phyloP scores from a whole-genome alignment of 2,113 vertebrate genomes.

The Charadrius vociferus region DNA sequence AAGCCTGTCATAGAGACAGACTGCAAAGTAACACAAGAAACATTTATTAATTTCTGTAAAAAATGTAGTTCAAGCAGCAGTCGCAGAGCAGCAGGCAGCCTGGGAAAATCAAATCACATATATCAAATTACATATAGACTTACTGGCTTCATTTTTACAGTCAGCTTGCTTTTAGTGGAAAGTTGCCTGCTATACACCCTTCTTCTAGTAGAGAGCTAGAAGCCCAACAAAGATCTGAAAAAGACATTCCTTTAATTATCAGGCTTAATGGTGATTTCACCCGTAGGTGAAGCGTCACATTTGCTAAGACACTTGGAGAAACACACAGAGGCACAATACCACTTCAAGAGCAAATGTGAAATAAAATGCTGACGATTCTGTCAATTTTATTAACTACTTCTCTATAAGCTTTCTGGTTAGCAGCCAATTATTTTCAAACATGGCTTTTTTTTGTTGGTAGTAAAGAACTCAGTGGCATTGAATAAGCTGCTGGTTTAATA shows the following conservation, averaged over 20 bases:
- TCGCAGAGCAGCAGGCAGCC: background rate
- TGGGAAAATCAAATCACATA: background rate
- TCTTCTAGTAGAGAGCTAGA: background rate
- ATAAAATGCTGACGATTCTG: background rate
- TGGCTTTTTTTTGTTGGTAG: background rate
- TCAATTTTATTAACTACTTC: background rate
- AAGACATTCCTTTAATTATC: background rate
- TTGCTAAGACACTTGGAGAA: background rate
- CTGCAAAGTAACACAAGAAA: background rate
- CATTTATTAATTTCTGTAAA: background rate
- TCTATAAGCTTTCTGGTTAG: background rate
- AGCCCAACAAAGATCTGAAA: background rate
- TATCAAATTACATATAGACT: background rate
- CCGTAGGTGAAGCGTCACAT: background rate
- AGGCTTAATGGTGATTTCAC: background rate
- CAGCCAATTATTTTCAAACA: background rate
- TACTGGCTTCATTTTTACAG: background rate
- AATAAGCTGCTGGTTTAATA: background rate
- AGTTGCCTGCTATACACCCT: background rate
- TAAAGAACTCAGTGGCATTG: background rate
- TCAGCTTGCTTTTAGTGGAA: background rate
- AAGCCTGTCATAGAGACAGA: background rate
- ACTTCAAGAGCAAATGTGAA: background rate
- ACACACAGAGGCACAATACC: background rate
- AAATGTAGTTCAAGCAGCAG: background rate